phyloP scores from a whole-genome alignment of 2,888 invertebrate genomes.

The Acleris literana region DNA sequence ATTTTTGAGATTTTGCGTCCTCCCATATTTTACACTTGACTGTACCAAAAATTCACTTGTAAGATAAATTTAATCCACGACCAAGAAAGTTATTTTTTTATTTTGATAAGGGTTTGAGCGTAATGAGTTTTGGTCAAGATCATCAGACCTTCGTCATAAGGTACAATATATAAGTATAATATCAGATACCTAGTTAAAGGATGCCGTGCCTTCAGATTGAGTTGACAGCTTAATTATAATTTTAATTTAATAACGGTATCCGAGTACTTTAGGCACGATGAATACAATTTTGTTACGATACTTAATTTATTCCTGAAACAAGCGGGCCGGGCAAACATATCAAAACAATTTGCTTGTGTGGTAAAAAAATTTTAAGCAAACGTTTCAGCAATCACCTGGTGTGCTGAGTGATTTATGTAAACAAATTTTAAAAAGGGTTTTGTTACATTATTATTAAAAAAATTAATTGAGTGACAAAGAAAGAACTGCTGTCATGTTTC shows the following conservation, averaged over 20 bases:
- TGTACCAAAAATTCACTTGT: neutral
- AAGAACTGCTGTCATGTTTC: too few relatives aligned
- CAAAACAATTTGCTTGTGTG: slow-evolving; percentile 18
- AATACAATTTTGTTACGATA: slow-evolving; percentile 11
- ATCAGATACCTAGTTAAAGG: slow-evolving; percentile 20
- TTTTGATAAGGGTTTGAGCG: slow-evolving; percentile 13
- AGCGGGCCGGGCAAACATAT: slow-evolving; percentile 26
- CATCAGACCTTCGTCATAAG: slow-evolving; percentile 26
- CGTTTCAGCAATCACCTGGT: slow-evolving; percentile 9
- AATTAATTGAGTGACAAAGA: too few relatives aligned
- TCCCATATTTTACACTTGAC: too few relatives aligned
- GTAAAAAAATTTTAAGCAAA: slow-evolving; percentile 4
- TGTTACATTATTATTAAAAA: too few relatives aligned
- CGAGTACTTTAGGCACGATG: slow-evolving; percentile 4
- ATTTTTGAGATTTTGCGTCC: too few relatives aligned
- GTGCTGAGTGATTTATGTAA: slow-evolving; percentile 12
- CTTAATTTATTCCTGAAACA: slow-evolving; percentile 1
- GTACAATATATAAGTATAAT: slow-evolving; percentile 1
- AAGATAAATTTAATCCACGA: neutral
- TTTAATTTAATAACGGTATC: slow-evolving; percentile 28
- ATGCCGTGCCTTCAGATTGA: slow-evolving; percentile 17
- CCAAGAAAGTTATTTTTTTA: slow-evolving; percentile 2
- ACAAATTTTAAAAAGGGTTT: slow-evolving; percentile 3
- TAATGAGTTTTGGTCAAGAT: slow-evolving; percentile 17
- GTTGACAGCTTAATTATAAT: slow-evolving; percentile 37